Base-by-base conservation (phyloP, 2,888 invertebrate genomes). In the Chrysolina haemoptera region DNA sequence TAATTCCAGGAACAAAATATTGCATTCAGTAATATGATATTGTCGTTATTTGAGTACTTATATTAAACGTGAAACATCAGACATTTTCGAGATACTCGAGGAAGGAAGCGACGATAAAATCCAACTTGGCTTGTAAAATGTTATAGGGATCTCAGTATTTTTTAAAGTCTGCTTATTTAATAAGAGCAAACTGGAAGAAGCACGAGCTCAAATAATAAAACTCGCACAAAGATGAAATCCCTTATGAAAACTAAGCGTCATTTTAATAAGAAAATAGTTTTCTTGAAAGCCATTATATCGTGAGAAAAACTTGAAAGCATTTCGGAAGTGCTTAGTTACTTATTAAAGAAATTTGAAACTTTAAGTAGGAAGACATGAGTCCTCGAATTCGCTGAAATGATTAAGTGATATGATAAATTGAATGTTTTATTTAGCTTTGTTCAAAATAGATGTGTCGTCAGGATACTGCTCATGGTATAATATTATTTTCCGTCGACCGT, bases 141-240 rank as follows among this genome's bases (percentile, higher is more conserved):
- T 35, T 59, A 35, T 27, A 35, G 27, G 59, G 27, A 59, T 27
- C 59, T 27, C 22, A 59, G 53, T 59, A 59, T 59, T 59, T 59
- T 59, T 59, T 35, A 59, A 11, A 59, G 59, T 27, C 59, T 59
- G 59, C 59, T 59, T 59, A 59, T 59, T 59, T 59, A 59, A 59
- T 59, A 59, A 59, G 59, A 59, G 59, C 59, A 59, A 59, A 27
- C 27, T 10, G 59, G 59, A 59, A 59, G 35, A 35, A 59, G 35
- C 59, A 35, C 59, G 59, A 59, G 59, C 59, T 59, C 59, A 59
- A 35, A 27, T 59, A 59, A 59, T 59, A 59, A 59, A 59, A 59
- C 59, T 59, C 35, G 59, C 59, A 59, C 59, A 59, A 53, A 59
- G 59, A 59, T 59, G 59, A 59, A 59, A 59, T 59, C 59, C 59